A percentile compares a stretch with the other conserved stretches of the same genome.
These are phyloP conservation scores for Pseudomyrmex concolor DNA, from an alignment of 1,140 invertebrate species.

Conservation along the genomic window DNA sequence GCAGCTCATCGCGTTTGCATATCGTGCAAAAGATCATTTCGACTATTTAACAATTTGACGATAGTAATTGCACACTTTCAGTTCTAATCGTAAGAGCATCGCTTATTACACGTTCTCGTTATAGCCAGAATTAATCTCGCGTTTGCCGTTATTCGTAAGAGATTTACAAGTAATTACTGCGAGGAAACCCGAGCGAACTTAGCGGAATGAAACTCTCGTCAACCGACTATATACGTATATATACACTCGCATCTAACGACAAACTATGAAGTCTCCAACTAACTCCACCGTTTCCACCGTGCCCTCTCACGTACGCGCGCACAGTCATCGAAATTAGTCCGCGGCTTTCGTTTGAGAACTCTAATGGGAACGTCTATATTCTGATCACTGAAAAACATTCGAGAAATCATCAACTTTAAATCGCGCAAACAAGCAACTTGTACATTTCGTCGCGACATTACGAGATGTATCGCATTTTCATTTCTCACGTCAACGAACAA, in stretches of 20 bases:
- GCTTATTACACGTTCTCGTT: conserved; percentile 26
- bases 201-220: conserved; percentile 47
- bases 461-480: neutral
- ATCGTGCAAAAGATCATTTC: neutral
- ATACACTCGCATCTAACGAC: conserved; percentile 46
- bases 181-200: conserved; percentile 47
- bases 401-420: conserved; percentile 22
- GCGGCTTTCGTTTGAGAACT: conserved; percentile 39
- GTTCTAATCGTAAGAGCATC: neutral
- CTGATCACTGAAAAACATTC: neutral
- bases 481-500: neutral
- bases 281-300: conserved; percentile 45
- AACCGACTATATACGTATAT: conserved; percentile 14
- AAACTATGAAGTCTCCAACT: conserved; percentile 56
- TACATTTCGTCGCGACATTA: neutral
- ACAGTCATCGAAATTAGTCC: conserved; percentile 44
- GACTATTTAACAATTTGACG: conserved; percentile 7
- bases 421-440: neutral
- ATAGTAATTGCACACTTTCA: conserved; percentile 32
- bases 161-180: conserved; percentile 54
- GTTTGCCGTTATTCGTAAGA: conserved; percentile 54
- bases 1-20: neutral
- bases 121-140: conserved; percentile 38
- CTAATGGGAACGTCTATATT: conserved; percentile 11
- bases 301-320: neutral